Base-by-base conservation (phyloP, 2,888 invertebrate genomes). In the Acanthococcus lagerstroemiae region DNA sequence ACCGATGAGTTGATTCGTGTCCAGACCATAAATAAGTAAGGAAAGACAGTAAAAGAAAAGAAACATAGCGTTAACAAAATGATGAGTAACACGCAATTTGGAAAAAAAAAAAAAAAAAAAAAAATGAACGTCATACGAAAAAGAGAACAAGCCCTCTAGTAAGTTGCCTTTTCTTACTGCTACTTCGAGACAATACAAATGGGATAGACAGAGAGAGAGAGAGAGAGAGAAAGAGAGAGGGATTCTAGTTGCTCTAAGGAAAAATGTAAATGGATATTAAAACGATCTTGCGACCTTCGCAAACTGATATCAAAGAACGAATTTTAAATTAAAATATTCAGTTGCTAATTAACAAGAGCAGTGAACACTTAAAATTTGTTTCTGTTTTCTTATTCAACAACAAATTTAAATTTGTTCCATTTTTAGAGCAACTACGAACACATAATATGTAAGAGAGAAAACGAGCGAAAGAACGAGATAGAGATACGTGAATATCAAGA, bases 1-100 rank as follows among this genome's bases (percentile, higher is more conserved):
- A 65, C 65, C 65, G 65, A 65, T 55, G 55, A 65, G 44, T 55
- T 45, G 65, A 55, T 27, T 44, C 44, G 27, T 30, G 30, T 55
- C 37, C 55, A 45, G 55, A 55, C 48, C 27, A 55, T 27, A 56
- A 66, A 68, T 65, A 57, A 67, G 57, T 65, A 63, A 69, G 65
- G 66, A 66, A 68, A 68, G 67, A 68, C 63, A 67, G 55, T 48
- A 69, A 65, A 63, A 69, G 57, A 67, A 68, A 66, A 55, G 52
- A 50, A 46, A 67, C 44, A 67, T 44, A 67, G 67, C 68, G 56
- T 61, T 27, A 65, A 61, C 48, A 50, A 50, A 61, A 61, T 26
- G 30, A 61, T 24, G 27, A 50, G n/a, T n/a, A n/a, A n/a, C n/a
- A n/a, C n/a, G n/a, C n/a, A n/a, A n/a, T n/a, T n/a, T n/a, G n/a